phyloP scores from a whole-genome alignment of 2,797 vertebrate species.

The Paguma larvata region DNA sequence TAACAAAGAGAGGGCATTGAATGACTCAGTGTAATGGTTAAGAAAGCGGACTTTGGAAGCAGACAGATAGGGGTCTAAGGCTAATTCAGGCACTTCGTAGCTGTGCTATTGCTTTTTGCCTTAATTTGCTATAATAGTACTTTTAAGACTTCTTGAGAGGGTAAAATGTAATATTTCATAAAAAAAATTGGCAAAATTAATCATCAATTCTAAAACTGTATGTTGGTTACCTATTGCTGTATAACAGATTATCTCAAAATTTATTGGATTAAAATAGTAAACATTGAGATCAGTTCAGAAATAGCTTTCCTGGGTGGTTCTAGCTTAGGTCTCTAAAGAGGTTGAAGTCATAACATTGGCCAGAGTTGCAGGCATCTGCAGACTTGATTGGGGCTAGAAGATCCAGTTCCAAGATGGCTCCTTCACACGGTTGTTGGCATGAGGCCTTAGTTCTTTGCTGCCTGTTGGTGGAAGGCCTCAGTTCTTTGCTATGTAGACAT shows the following conservation, averaged over 20 bases:
- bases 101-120: neutral
- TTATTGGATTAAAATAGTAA: conserved; percentile 1
- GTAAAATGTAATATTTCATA: neutral
- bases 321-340: neutral
- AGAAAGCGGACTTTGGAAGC: neutral
- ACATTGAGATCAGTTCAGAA: neutral
- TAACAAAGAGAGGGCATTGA: neutral
- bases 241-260: neutral
- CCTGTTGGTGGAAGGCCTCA: neutral
- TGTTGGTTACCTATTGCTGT: neutral
- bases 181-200: conserved; percentile 21
- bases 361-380: neutral
- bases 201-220: neutral
- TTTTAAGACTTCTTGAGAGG: neutral
- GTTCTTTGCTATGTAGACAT: neutral
- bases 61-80: neutral
- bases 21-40: neutral
- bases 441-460: neutral
- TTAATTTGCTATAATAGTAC: neutral
- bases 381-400: neutral
- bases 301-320: neutral
- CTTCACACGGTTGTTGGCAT: neutral
- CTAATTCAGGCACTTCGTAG: neutral
- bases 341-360: neutral
- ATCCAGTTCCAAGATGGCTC: neutral